Evolutionary conservation across 2,797 vertebrate genomes (phyloP), one percentile per base, ranked within the genome.

Genomic region (Peromyscus aztecus): DNA sequence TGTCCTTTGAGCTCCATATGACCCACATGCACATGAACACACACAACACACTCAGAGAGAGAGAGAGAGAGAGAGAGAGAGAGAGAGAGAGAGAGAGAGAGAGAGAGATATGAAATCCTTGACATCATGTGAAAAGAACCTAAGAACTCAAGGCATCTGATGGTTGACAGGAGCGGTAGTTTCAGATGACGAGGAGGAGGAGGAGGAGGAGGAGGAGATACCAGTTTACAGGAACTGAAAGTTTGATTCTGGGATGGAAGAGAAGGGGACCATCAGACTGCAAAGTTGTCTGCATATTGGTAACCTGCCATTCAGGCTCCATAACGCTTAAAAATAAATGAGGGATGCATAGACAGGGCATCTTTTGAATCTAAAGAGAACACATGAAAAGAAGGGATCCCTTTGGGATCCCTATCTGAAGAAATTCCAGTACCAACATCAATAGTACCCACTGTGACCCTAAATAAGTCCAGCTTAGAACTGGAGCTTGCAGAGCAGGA

Each of bases 401-500:
- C 92, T 71, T 43, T 76, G 59, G 88, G 87, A 80, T 80, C 93
- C 37, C 57, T 71, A 7, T 63, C 89, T 90, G 12, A 46, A 59
- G 55, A 88, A 59, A 16, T 84, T 31, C 29, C n/a, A n/a, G 67
- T 40, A n/a, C 46, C 37, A 43, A 86, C 31, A 63, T 67, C 76
- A 92, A 1, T 27, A 88, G 67, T n/a, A 52, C 27, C 40, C 12
- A 46, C 43, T 49, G 49, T 16, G 37, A 11, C 77, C 65, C 85
- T 93, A 57, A 29, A 89, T 57, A 55, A 90, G 77, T 9, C 59
- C 49, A 57, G 43, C 83, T 90, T n/a, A 1, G 17, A 59, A 31
- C n/a, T 12, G 59, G 78, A 84, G 34, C 77, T 67, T 65, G 27
- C 9, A 94, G 86, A 16, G 86, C 0, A 82, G 1, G 2, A 63